phyloP scores from a whole-genome alignment of 2,113 vertebrate species.

The Engraulis encrasicolus region DNA sequence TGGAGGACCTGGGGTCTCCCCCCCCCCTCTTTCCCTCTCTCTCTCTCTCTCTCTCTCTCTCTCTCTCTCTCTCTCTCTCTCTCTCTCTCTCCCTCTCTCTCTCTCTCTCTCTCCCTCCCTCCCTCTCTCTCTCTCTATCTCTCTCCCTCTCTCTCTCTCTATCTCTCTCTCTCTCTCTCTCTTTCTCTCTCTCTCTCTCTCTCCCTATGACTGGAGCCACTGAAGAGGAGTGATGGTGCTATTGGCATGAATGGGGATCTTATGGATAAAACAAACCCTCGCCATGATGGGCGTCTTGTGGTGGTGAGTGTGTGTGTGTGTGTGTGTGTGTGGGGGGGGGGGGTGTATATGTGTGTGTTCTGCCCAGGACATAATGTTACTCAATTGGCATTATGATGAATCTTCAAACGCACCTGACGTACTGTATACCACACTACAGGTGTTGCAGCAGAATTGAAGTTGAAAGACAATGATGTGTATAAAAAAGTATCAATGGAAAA shows the following conservation, averaged over 20 bases:
- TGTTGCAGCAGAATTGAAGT: no score
- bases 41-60: constrained; percentile 61
- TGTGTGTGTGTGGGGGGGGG: no score
- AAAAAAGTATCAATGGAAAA: no score
- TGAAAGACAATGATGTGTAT: no score
- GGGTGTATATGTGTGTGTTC: no score
- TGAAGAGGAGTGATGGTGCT: constrained; percentile 66
- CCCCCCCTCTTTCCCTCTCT: no score
- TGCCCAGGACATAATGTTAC: no score
- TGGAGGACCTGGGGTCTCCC: constrained; percentile 52
- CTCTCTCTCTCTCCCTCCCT: constrained; percentile 58
- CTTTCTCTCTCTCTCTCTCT: constrained; percentile 56
- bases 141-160: no score
- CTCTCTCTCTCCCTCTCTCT: no score
- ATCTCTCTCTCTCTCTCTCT: constrained; percentile 58
- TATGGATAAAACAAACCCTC: background rate
- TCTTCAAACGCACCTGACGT: no score
- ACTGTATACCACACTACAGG: no score
- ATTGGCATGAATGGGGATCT: constrained; percentile 54
- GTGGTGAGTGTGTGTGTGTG: background rate
- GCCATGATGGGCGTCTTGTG: background rate
- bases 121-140: constrained; percentile 60
- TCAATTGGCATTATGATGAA: no score
- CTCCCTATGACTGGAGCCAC: constrained; percentile 61
- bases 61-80: constrained; percentile 57